Evolutionary conservation across 2,888 invertebrate genomes (phyloP).

Genomic region (Phasia obesa): DNA sequence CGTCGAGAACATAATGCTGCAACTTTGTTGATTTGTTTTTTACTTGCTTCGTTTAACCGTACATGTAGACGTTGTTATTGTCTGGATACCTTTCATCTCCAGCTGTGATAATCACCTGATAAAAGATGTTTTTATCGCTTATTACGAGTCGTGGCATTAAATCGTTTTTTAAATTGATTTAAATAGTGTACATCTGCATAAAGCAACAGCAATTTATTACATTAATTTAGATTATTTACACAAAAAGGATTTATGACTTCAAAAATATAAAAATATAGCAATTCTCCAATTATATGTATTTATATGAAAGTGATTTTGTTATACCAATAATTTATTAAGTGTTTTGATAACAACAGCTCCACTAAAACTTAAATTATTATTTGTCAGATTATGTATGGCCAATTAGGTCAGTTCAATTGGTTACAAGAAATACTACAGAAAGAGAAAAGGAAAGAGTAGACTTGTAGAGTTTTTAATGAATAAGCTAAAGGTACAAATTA

Average conservation of each 20-base stretch:
- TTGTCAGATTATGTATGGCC: too few species aligned
- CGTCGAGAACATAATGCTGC: too few species aligned
- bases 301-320: not conserved
- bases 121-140: slow-evolving; percentile 78
- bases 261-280: slow-evolving; percentile 11
- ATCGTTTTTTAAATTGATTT: slow-evolving; percentile 45
- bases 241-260: slow-evolving; percentile 1
- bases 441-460: too few species aligned
- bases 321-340: not conserved
- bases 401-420: too few species aligned
- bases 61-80: slow-evolving; percentile 28
- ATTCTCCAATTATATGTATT: too few species aligned
- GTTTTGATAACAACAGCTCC: too few species aligned
- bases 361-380: too few species aligned
- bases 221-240: slow-evolving; percentile 25
- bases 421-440: too few species aligned
- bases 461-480: too few species aligned
- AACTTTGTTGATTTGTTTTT: slow-evolving; percentile 11
- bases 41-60: not conserved
- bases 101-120: slow-evolving; percentile 80
- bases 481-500: too few species aligned
- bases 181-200: slow-evolving; percentile 17
- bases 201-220: slow-evolving; percentile 23
- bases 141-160: slow-evolving; percentile 65
- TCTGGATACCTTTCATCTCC: slow-evolving; percentile 69